phyloP scores from a whole-genome alignment of 2,113 vertebrate genomes.

The Capreolus pygargus region DNA sequence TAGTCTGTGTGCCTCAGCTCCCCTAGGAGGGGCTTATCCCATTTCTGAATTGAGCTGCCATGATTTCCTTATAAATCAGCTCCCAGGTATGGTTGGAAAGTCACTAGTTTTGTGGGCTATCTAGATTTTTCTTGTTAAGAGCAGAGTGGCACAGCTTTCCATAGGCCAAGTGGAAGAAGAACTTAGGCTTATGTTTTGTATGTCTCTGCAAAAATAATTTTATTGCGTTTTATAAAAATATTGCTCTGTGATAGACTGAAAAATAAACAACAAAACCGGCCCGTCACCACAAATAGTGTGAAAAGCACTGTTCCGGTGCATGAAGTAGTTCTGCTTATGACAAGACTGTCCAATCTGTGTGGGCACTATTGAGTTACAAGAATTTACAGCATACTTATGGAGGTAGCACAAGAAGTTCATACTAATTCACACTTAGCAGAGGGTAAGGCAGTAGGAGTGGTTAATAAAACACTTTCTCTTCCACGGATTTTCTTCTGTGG shows the following conservation, averaged over 20 bases:
- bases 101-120: background rate
- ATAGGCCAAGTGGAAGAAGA: background rate
- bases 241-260: background rate
- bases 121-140: background rate
- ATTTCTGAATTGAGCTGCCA: background rate
- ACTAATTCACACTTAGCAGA: background rate
- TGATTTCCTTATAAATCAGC: background rate
- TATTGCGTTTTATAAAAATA: background rate
- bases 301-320: background rate
- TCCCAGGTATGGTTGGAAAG: background rate
- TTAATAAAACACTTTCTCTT: conserved; percentile 5
- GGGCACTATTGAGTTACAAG: background rate
- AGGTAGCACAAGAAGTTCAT: background rate
- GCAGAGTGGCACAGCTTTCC: background rate
- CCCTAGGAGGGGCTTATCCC: background rate
- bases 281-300: background rate
- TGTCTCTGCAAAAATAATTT: background rate
- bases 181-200: background rate
- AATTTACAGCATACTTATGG: background rate
- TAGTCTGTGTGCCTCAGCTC: background rate
- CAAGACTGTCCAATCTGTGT: background rate
- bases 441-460: background rate
- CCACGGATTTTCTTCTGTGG: background rate
- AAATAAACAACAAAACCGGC: background rate
- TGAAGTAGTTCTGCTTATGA: background rate